Evolutionary conservation across 1,140 invertebrate genomes (phyloP).

Genomic region (Dolichoris vasculosae): DNA sequence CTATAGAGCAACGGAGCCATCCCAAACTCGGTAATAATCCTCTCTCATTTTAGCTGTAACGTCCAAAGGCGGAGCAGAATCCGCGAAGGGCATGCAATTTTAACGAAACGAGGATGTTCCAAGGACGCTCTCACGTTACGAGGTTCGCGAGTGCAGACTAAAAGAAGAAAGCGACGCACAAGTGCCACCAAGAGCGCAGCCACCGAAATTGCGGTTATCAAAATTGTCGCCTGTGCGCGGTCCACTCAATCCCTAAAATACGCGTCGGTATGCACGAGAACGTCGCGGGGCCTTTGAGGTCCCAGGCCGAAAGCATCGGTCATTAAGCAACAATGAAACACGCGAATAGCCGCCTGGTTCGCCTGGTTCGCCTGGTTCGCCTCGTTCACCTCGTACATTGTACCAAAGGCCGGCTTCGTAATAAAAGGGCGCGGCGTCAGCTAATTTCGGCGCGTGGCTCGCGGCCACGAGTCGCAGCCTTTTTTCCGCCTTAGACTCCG

Average conservation of each 20-base stretch:
- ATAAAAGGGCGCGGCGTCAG: constrained; percentile 39
- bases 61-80: background rate
- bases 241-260: background rate
- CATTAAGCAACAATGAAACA: constrained; percentile 45
- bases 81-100: constrained; percentile 5
- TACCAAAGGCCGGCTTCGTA: constrained; percentile 20
- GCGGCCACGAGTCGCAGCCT: constrained; percentile 10
- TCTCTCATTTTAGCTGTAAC: background rate
- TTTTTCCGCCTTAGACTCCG: background rate
- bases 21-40: constrained; percentile 31
- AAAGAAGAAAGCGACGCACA: background rate
- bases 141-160: background rate
- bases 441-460: constrained; percentile 45
- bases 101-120: background rate
- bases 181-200: background rate
- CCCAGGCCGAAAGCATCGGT: background rate
- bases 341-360: constrained; percentile 31
- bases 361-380: too few species aligned
- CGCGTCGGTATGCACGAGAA: background rate
- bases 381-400: constrained; percentile 2
- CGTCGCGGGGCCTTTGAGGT: constrained; percentile 6
- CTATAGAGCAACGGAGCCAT: constrained; percentile 11
- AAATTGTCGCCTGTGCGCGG: background rate
- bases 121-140: background rate
- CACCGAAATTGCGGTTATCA: constrained; percentile 21